Evolutionary conservation across 2,797 vertebrate species (phyloP), one percentile per base, ranked within the genome.

Genomic region (Neopelma chrysocephalum): DNA sequence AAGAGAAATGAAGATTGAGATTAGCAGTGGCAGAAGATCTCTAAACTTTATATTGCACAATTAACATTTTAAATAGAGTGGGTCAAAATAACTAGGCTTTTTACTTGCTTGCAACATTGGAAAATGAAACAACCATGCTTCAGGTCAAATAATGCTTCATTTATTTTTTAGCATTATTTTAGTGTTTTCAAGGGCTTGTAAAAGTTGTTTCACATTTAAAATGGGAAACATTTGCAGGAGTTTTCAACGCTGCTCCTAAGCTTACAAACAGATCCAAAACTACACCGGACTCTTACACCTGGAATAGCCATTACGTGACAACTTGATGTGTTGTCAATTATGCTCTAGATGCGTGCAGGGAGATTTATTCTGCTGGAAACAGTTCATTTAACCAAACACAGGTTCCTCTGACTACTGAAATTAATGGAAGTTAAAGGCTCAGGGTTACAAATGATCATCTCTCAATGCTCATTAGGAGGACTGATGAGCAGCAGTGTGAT

Each of bases 1-100:
- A 95, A 94, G 90, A 95, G 90, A 84, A 96, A 96, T 92, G 90
- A 90, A 93, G 96, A 96, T 6, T 88, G 73, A 93, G 93, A 96
- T 93, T 78, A 90, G 62, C 18, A 69, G 12, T 84, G 94, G 90
- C 94, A 94, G 91, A 83, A 94, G 95, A 93, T 95, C 94, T 93
- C 88, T 94, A 95, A 95, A 97, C 92, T 95, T 96, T 97, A 62
- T 94, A 90, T 93, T 90, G 69, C 88, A 79, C 82, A 93, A 95
- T 95, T 96, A 96, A 93, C 96, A 92, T 94, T 93, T 96, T 94
- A 95, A 94, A 87, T 45, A 76, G 90, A 88, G 40, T 3, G 18
- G 94, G 88, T 94, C 93, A 96, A 54, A 90, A 84, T 36, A 89
- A 82, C 62, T 2, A 82, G 25, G 73, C 81, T 93, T 88, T 95